Evolutionary conservation across 2,888 invertebrate genomes (phyloP), one percentile per base, ranked within the genome.

Genomic region (Isoperla grammatica): DNA sequence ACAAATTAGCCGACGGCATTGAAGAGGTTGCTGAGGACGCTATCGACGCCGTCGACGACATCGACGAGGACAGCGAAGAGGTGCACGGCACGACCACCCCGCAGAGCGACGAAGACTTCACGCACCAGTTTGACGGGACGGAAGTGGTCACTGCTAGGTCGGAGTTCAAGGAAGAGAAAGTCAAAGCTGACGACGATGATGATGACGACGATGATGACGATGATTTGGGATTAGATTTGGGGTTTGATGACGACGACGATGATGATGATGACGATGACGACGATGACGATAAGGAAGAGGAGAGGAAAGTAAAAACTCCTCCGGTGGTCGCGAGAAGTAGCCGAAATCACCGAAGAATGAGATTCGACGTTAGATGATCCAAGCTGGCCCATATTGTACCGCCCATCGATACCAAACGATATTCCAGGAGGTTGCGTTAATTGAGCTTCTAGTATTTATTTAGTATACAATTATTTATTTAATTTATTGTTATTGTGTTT

Each of bases 131-230:
- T 17, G 17, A 43, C 8, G 29, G 29, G 19, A 53, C 53, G 19
- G 39, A 39, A 39, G 53, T 53, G 11, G 39, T 53, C 9, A 53
- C 53, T 1, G 68, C 77, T 45, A 78, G 77, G 64, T 78, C 78
- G 1, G 56, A 77, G 35, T 69, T 72, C 49, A 76, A 78, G 39
- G 71, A 76, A 3, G 77, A 66, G 66, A 69, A 78, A 6, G 78
- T 74, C 65, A 76, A 77, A 29, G 75, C 68, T 57, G 70, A 70
- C 55, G 68, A 69, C 9, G 60, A 62, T 37, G 71, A 72, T 37
- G 69, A 71, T 73, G 56, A 70, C 57, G 73, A 72, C 56, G 74
- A 73, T 17, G 74, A 73, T 20, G 69, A 70, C 42, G 64, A 68
- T 1, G 61, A 60, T 12, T 53, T 53, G 53, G 29, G 29, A 29